Base-by-base conservation (phyloP, 1,140 invertebrate genomes). In the Neuroterus valhalla region DNA sequence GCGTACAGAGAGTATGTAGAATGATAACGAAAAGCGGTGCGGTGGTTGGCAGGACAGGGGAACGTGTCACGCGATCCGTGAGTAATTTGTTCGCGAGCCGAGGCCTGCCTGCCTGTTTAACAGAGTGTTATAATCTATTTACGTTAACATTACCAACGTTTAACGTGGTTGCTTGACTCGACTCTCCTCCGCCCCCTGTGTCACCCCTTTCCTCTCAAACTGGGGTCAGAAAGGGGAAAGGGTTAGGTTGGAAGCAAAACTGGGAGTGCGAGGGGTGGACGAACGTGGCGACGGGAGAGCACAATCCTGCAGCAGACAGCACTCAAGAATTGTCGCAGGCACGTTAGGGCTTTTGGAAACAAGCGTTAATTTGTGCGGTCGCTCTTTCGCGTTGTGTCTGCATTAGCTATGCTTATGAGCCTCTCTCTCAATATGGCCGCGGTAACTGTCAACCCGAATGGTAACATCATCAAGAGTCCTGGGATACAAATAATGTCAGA, bases 41-140 rank as follows among this genome's bases (percentile, higher is more conserved):
- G 79, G 85, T 79, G 84, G 85, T 85, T 87, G 87, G 89, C 88
- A 88, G 88, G 89, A 88, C 88, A 87, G 88, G 89, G 88, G 88
- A 87, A 89, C 88, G 87, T 87, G 87, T 89, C 88, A 89, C 86
- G 85, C 89, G 89, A 90, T 89, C 88, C 89, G 89, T 90, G 85
- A 90, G 87, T 90, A 90, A 90, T 89, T 87, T 85, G 87, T 77
- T 83, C 88, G 87, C 88, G 86, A 86, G 86, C 81, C 84, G 81
- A 84, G 83, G 81, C 79, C 79, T 82, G 82, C 79, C 84, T 87
- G 83, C 85, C 88, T 89, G 89, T 89, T 90, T 90, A 90, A 90
- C 89, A 89, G 89, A 90, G 88, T 90, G 89, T 90, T 90, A 90
- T 90, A 90, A 90, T 90, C 89, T 90, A 90, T 90, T 90, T 90